Conservation (phyloP, 2,113 vertebrate genomes). For the Cebus imitator region DNA sequence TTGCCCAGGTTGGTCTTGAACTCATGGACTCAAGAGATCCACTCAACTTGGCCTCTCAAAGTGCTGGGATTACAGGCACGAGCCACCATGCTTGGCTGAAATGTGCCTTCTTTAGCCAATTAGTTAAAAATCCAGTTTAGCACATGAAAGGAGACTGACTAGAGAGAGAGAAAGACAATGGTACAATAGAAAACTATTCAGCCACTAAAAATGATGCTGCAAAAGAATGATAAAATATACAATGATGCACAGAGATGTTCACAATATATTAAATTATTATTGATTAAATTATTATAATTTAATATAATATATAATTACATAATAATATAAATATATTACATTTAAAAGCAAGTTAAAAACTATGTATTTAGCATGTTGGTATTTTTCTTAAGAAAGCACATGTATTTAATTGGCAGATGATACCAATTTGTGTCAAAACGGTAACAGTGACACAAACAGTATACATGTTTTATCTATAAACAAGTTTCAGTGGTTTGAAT, state of each 20-base stretch:
- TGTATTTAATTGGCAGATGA: background rate
- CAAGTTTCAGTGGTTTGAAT: background rate
- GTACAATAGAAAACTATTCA: background rate
- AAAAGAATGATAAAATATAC: background rate
- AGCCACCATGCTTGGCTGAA: background rate
- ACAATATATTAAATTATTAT: background rate
- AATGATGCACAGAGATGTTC: background rate
- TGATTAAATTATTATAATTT: background rate
- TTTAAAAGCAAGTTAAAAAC: background rate
- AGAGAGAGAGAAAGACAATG: background rate
- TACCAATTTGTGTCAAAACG: background rate
- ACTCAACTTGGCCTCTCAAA: no score
- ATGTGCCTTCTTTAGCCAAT: background rate
- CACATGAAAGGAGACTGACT: background rate
- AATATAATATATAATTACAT: background rate
- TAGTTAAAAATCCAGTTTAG: background rate
- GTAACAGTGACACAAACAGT: background rate
- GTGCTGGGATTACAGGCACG: no score
- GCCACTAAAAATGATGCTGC: background rate
- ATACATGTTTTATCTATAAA: background rate
- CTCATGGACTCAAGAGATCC: no score
- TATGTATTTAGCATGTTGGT: background rate
- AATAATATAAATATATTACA: background rate
- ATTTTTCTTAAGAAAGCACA: background rate
- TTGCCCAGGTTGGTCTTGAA: no score